Evolutionary conservation across 2,797 vertebrate species (phyloP).

Genomic region (Gymnoscopelus braueri): DNA sequence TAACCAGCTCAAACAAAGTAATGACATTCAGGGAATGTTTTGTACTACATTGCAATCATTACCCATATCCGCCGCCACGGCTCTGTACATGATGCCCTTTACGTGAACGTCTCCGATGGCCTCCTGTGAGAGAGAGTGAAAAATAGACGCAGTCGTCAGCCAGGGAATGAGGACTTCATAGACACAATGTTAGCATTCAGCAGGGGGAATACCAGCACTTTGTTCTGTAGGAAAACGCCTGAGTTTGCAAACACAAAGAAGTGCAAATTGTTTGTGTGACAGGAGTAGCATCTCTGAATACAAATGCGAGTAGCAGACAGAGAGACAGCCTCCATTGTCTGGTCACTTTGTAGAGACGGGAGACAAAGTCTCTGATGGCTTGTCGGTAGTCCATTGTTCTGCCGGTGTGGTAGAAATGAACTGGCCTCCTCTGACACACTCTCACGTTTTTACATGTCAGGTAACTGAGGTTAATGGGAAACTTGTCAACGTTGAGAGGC

Average conservation of each 20-base stretch:
- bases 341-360: slow-evolving; percentile 42
- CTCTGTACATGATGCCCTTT: slow-evolving; percentile 97
- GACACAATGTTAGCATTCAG: slow-evolving; percentile 59
- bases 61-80: slow-evolving; percentile 97
- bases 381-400: slow-evolving; percentile 1
- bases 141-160: slow-evolving; percentile 48
- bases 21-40: slow-evolving; percentile 31
- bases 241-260: slow-evolving; percentile 55
- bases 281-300: slow-evolving; percentile 51
- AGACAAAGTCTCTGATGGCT: slow-evolving; percentile 30
- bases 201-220: slow-evolving; percentile 44
- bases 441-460: slow-evolving; percentile 1
- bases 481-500: slow-evolving; percentile 31
- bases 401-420: slow-evolving; percentile 33
- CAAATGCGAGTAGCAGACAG: slow-evolving; percentile 65
- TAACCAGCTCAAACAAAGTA: slow-evolving; percentile 10
- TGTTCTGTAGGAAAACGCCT: slow-evolving; percentile 52
- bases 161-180: slow-evolving; percentile 43
- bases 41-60: slow-evolving; percentile 42
- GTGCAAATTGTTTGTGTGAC: slow-evolving; percentile 4
- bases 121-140: slow-evolving; percentile 81
- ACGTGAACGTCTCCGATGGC: slow-evolving; percentile 96
- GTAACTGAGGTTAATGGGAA: slow-evolving; percentile 16
- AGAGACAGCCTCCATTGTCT: slow-evolving; percentile 20
- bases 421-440: slow-evolving; percentile 9